Evolutionary conservation across 2,888 invertebrate genomes (phyloP).

Genomic region (Bellardia bayeri): DNA sequence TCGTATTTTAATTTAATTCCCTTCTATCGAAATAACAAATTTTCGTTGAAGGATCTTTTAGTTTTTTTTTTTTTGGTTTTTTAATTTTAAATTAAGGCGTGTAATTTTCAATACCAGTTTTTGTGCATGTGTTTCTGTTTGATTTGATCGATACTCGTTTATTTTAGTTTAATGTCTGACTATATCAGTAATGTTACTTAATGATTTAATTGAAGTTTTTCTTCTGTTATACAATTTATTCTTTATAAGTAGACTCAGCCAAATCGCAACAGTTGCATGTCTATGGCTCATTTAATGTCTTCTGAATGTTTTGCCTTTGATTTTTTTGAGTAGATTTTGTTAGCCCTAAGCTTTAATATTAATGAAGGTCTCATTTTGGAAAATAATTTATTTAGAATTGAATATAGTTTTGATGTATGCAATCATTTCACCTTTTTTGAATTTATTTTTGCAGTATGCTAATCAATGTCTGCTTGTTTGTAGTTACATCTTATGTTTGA

Average conservation of each 20-base stretch:
- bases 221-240: slow-evolving; percentile 16
- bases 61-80: slow-evolving; percentile 10
- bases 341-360: slow-evolving; percentile 55
- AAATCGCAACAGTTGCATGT: slow-evolving; percentile 69
- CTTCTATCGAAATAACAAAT: slow-evolving; percentile 65
- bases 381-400: slow-evolving; percentile 63
- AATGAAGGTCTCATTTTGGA: slow-evolving; percentile 64
- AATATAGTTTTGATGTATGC: slow-evolving; percentile 54
- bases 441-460: slow-evolving; percentile 60
- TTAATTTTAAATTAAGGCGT: slow-evolving; percentile 64
- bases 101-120: slow-evolving; percentile 55
- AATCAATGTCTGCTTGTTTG: slow-evolving; percentile 71
- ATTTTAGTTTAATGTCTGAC: slow-evolving; percentile 55
- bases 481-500: slow-evolving; percentile 1
- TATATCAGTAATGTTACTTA: slow-evolving; percentile 65
- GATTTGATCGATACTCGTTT: slow-evolving; percentile 54
- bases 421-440: slow-evolving; percentile 49
- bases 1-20: slow-evolving; percentile 58
- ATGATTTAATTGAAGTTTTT: slow-evolving; percentile 75
- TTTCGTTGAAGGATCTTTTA: slow-evolving; percentile 60
- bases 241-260: slow-evolving; percentile 21
- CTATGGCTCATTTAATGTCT: slow-evolving; percentile 54
- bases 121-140: slow-evolving; percentile 33
- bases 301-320: slow-evolving; percentile 4
- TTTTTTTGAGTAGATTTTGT: slow-evolving; percentile 28